Conservation (phyloP, 2,888 invertebrate species). For the Drosophila mercatorum region DNA sequence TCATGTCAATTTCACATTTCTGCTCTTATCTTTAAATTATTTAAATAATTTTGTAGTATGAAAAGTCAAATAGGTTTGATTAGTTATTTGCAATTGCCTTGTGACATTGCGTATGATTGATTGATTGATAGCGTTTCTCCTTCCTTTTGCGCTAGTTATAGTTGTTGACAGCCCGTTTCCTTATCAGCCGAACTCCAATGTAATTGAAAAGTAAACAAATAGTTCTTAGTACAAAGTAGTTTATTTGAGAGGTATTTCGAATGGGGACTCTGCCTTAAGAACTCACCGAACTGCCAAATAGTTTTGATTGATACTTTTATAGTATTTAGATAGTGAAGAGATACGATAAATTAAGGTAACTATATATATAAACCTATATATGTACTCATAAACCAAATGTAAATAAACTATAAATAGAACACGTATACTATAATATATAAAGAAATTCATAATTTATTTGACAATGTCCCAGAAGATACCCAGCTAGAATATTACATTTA, state of each 20-base stretch:
- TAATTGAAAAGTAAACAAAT: neutral
- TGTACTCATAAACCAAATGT: too few species aligned
- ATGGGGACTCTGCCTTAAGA: neutral
- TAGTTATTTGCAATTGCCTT: neutral
- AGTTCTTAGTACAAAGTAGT: neutral
- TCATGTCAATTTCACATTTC: neutral
- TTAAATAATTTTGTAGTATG: neutral
- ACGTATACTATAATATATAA: too few species aligned
- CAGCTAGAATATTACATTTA: too few species aligned
- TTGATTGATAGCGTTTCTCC: neutral
- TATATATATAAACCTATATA: too few species aligned
- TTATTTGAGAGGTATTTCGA: neutral
- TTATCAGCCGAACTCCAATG: neutral
- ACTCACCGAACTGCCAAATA: neutral
- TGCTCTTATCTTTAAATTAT: too few species aligned
- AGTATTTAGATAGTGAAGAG: neutral
- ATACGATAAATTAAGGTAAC: too few species aligned
- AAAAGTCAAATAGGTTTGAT: slow-evolving; percentile 1
- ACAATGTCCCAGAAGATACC: too few species aligned
- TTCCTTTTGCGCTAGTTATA: neutral
- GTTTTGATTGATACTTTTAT: neutral
- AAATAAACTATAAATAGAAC: too few species aligned
- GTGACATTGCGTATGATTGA: slow-evolving; percentile 1
- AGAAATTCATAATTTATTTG: too few species aligned
- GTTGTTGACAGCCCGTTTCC: neutral